Percentiles rank a stretch among this genome's conserved stretches.
Evolutionary conservation across 2,888 invertebrate genomes (phyloP).

Genomic region (Hanleya hanleyi): DNA sequence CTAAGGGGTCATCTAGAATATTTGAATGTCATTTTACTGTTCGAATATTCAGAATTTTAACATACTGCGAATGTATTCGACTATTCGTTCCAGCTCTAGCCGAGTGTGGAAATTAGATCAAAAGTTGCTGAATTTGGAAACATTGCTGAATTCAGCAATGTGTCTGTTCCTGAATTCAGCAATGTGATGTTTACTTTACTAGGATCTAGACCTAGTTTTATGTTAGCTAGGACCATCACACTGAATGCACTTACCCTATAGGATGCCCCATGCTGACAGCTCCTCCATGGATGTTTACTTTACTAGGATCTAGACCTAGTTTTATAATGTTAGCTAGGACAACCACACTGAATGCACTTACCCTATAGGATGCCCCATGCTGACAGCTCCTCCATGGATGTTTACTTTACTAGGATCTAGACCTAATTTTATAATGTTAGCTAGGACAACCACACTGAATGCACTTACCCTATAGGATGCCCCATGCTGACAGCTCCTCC

Average conservation of each 20-base stretch:
- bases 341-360: slow-evolving; percentile 93
- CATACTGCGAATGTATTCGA: too few species aligned
- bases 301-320: slow-evolving; percentile 89
- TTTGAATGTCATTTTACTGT: too few species aligned
- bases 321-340: slow-evolving; percentile 92
- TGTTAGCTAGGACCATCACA: too few species aligned
- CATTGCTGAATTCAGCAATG: too few species aligned
- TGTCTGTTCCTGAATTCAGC: too few species aligned
- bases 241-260: slow-evolving; percentile 93
- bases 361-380: slow-evolving; percentile 98
- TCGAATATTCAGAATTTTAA: too few species aligned
- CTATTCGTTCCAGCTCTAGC: too few species aligned
- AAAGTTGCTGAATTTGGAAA: too few species aligned
- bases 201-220: slow-evolving; percentile 90
- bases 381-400: slow-evolving; percentile 98
- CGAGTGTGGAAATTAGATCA: too few species aligned
- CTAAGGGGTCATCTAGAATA: too few species aligned
- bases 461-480: slow-evolving; percentile 97
- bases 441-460: slow-evolving; percentile 95
- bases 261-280: slow-evolving; percentile 99
- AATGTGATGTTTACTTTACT: slow-evolving; percentile 87
- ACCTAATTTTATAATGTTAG: slow-evolving; percentile 89
- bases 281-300: slow-evolving; percentile 96
- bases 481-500: slow-evolving; percentile 99
- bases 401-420: slow-evolving; percentile 94